Conservation (phyloP, 2,113 vertebrate species). For the Paralichthys olivaceus region DNA sequence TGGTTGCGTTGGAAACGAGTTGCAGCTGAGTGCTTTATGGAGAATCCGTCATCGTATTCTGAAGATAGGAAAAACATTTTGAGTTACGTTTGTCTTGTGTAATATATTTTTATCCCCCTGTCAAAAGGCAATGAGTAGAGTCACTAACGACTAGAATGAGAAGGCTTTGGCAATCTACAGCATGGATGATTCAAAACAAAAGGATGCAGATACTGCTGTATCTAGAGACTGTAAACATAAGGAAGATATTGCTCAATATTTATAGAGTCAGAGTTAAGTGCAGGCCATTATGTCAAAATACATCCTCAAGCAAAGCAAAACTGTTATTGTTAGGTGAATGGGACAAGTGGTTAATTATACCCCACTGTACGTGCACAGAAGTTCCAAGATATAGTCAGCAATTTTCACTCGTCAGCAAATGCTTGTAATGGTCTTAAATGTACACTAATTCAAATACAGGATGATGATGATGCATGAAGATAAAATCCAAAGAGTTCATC, state of each 20-base stretch:
- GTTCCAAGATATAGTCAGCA: slow-evolving; percentile 37
- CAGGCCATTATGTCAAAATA: slow-evolving; percentile 51
- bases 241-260: slow-evolving; percentile 47
- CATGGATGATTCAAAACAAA: slow-evolving; percentile 4
- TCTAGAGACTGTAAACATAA: slow-evolving; percentile 31
- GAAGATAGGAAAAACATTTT: slow-evolving; percentile 44
- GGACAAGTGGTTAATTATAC: slow-evolving; percentile 53
- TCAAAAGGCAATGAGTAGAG: neutral
- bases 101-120: neutral
- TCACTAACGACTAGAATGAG: neutral
- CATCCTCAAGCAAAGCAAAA: slow-evolving; percentile 37
- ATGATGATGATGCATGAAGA: slow-evolving; percentile 9
- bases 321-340: slow-evolving; percentile 35
- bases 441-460: slow-evolving; percentile 21
- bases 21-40: slow-evolving; percentile 95
- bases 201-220: slow-evolving; percentile 25
- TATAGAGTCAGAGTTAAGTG: slow-evolving; percentile 47
- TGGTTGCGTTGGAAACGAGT: slow-evolving; percentile 98
- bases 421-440: slow-evolving; percentile 29
- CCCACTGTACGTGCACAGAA: slow-evolving; percentile 28
- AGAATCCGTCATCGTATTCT: slow-evolving; percentile 99
- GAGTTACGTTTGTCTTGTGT: neutral
- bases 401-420: slow-evolving; percentile 47
- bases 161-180: neutral
- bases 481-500: slow-evolving; percentile 14